phyloP scores from a whole-genome alignment of 2,113 vertebrate genomes.

The Hypocryptadius cinnamomeus region DNA sequence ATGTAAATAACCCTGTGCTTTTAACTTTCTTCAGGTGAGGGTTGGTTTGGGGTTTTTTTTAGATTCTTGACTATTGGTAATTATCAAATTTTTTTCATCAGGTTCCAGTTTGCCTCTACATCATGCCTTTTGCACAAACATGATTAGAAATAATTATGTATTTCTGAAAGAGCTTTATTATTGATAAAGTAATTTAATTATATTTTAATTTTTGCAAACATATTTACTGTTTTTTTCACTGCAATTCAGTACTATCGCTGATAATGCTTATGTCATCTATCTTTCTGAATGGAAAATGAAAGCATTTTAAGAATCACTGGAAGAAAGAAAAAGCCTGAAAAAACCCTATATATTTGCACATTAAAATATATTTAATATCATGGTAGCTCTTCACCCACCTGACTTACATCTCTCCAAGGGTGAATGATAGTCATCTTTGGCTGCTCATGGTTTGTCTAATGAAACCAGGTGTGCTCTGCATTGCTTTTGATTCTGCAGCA shows the following conservation, averaged over 20 bases:
- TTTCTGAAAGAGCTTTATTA: neutral
- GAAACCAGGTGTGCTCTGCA: neutral
- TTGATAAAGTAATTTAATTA: neutral
- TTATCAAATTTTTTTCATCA: neutral
- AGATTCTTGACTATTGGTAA: neutral
- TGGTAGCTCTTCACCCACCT: neutral
- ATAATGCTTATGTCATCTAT: neutral
- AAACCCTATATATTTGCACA: neutral
- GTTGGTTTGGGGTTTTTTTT: neutral
- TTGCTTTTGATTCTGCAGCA: neutral
- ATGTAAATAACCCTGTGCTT: conserved; percentile 16
- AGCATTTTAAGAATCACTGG: neutral
- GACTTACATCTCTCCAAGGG: neutral
- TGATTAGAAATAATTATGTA: neutral
- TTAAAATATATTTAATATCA: neutral
- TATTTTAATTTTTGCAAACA: neutral
- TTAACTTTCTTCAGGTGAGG: neutral
- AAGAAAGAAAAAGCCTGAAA: neutral
- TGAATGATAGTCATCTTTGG: neutral
- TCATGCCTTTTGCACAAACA: neutral
- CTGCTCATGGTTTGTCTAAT: neutral
- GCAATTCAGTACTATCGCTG: neutral
- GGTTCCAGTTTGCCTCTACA: neutral
- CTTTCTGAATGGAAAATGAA: neutral
- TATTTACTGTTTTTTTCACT: neutral